Base-by-base conservation (phyloP, 2,888 invertebrate genomes). In the Achlya flavicornis region DNA sequence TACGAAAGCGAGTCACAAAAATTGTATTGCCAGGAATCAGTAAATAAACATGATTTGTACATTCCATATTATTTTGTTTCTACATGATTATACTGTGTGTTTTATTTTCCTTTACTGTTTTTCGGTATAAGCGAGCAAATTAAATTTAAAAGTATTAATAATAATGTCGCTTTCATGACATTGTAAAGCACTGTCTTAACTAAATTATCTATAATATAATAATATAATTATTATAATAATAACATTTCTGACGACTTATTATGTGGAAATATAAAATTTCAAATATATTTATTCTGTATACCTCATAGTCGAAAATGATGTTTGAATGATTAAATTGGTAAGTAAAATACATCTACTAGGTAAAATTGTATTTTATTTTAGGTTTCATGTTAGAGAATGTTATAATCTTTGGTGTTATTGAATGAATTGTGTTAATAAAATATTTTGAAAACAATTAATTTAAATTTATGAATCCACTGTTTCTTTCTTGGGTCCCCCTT, bases 51-150 rank as follows among this genome's bases (percentile, higher is more conserved):
- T 95, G 95, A 96, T 96, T 96, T 96, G 96, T 96, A 96, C 96
- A 96, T 96, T 96, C 96, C 96, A 96, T 95, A 95, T 95, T 95
- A 95, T 94, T 95, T 95, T 94, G 94, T 95, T 95, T 95, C 94
- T 93, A 92, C 91, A 94, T 93, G 82, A 88, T 87, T 88, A 85
- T 89, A 85, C 83, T 87, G 88, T 86, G 90, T 86, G 90, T 93
- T 92, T 93, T 93, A 92, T 92, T 92, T 93, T 91, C 91, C 91
- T 93, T 79, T 81, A 83, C 83, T 76, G 76, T 79, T 83, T 81
- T 86, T 83, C 79, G 75, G 75, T 72, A 73, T 74, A 83, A 86
- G 86, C 81, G 79, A 86, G 83, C 82, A 77, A 86, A 78, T 85
- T 79, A 72, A 76, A 76, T 76, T 78, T 76, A 72, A 77, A 83